phyloP scores from a whole-genome alignment of 2,113 vertebrate genomes.

The Entomyzon cyanotis region DNA sequence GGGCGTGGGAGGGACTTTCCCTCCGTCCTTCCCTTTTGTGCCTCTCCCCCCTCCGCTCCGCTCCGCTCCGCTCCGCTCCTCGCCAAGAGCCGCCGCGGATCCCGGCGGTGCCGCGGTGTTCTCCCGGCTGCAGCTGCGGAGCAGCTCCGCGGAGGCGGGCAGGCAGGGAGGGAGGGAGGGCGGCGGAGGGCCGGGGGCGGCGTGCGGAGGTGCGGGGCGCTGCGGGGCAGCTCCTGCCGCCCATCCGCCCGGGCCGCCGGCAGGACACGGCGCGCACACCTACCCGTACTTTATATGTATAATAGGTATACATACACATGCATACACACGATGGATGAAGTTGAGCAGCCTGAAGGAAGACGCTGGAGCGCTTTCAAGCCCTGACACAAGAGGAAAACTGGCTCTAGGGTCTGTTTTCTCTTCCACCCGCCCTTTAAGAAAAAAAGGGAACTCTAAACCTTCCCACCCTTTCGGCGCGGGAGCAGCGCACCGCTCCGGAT shows the following conservation, averaged over 20 bases:
- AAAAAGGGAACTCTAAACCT: constrained; percentile 57
- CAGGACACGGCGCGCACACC: neutral
- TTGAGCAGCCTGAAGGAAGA: neutral
- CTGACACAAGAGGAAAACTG: neutral
- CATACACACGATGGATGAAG: neutral
- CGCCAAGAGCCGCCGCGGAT: neutral
- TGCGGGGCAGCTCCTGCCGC: neutral
- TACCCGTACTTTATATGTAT: neutral
- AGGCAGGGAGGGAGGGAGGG: neutral
- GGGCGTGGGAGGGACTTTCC: constrained; percentile 45
- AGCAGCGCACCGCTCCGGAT: constrained; percentile 64
- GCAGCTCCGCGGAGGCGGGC: constrained; percentile 3
- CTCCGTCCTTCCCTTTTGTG: constrained; percentile 53
- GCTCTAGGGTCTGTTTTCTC: neutral
- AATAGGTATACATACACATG: neutral
- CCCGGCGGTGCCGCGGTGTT: neutral
- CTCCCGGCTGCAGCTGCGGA: neutral
- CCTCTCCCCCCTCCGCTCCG: neutral
- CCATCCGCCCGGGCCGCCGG: neutral
- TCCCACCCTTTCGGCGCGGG: constrained; percentile 13
- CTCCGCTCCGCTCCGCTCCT: neutral
- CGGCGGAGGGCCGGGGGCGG: neutral
- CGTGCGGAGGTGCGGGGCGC: neutral
- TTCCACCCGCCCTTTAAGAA: neutral
- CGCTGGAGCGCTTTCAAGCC: neutral